Evolutionary conservation across 2,888 invertebrate species (phyloP).

Genomic region (Drosophila gaucha): DNA sequence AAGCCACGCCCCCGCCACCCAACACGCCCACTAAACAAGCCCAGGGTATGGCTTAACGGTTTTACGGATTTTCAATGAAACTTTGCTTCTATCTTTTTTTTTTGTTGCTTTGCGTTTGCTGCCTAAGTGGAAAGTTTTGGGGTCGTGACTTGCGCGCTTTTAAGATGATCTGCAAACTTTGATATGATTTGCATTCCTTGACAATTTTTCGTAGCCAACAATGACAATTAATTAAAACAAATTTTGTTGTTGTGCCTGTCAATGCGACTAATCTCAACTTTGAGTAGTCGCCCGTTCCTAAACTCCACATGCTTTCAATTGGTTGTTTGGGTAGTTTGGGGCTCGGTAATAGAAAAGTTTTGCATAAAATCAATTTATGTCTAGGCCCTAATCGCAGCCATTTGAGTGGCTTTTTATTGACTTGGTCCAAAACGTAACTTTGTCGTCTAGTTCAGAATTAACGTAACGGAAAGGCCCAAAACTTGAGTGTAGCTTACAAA

Average conservation of each 20-base stretch:
- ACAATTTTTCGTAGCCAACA: slow-evolving; percentile 49
- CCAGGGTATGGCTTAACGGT: slow-evolving; percentile 36
- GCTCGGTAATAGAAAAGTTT: slow-evolving; percentile 64
- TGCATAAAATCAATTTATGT: slow-evolving; percentile 72
- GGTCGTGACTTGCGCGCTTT: slow-evolving; percentile 55
- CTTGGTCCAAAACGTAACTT: slow-evolving; percentile 50
- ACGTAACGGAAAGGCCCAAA: slow-evolving; percentile 11
- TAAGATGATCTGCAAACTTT: slow-evolving; percentile 59
- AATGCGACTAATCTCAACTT: slow-evolving; percentile 54
- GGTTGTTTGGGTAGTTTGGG: not conserved
- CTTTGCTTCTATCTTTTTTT: not conserved
- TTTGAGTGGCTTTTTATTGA: slow-evolving; percentile 73
- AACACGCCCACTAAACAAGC: slow-evolving; percentile 31
- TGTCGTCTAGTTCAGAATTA: slow-evolving; percentile 28
- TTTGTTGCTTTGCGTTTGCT: not conserved
- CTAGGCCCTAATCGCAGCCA: slow-evolving; percentile 63
- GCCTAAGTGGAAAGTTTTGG: slow-evolving; percentile 65
- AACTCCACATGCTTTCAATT: slow-evolving; percentile 16
- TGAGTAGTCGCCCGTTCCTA: slow-evolving; percentile 8
- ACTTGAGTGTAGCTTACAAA: slow-evolving; percentile 27
- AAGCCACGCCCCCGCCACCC: slow-evolving; percentile 3
- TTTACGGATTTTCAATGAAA: slow-evolving; percentile 57
- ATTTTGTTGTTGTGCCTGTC: slow-evolving; percentile 33
- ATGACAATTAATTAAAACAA: slow-evolving; percentile 71
- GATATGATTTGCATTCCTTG: slow-evolving; percentile 70